Conservation (phyloP, 53 echinoderm and acorn worm genomes). For the Antedon mediterranea region DNA sequence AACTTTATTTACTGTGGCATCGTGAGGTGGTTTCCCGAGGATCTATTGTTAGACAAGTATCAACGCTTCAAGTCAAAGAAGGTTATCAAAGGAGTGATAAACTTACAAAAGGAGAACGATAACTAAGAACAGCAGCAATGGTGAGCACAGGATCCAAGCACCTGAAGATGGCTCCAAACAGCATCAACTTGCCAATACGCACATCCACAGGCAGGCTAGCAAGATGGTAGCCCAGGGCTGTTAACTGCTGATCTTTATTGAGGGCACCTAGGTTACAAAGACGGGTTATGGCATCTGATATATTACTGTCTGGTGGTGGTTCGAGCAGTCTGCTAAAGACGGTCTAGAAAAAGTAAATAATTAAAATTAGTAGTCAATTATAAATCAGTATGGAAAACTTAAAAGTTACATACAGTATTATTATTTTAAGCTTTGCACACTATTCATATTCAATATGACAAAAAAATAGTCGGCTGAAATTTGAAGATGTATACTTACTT, state of each 20-base stretch:
- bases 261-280: constrained; percentile 56
- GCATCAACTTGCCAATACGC: constrained; percentile 67
- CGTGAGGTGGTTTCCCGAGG: no score
- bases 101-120: constrained; percentile 73
- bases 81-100: no score
- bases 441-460: no score
- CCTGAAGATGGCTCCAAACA: constrained; percentile 70
- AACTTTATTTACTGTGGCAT: no score
- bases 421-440: no score
- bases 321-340: constrained; percentile 45
- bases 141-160: constrained; percentile 75
- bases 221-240: constrained; percentile 53
- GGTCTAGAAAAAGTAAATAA: constrained; percentile 10
- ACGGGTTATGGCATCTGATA: constrained; percentile 43
- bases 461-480: no score
- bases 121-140: constrained; percentile 74
- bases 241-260: constrained; percentile 35
- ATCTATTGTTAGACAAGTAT: no score
- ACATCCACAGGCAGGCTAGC: constrained; percentile 68
- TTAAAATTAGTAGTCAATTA: no score
- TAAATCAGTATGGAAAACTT: no score
- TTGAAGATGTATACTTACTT: constrained; percentile 14
- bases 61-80: no score
- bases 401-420: no score
- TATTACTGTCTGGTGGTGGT: constrained; percentile 32